Percentiles rank a stretch among this genome's conserved stretches.
Conservation (phyloP, 35 echinoderm and acorn worm species). For the Amphiura filiformis region DNA sequence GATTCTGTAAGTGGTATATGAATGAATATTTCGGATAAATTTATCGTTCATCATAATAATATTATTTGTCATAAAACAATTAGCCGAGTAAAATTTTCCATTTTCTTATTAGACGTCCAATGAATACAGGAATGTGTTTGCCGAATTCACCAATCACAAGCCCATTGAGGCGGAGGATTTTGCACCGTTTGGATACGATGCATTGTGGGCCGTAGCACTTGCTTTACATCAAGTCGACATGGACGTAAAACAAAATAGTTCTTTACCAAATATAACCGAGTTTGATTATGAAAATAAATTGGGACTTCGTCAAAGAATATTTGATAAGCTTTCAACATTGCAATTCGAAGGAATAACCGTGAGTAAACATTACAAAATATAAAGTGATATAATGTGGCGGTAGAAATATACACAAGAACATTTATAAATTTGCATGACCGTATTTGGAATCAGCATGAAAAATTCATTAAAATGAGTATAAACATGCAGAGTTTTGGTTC, state of each 20-base stretch:
- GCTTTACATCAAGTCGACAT: not conserved
- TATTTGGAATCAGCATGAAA: too few relatives aligned
- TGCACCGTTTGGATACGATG: slow-evolving; percentile 50
- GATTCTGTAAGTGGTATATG: too few relatives aligned
- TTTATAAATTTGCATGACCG: too few relatives aligned
- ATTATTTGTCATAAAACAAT: not conserved
- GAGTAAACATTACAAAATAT: too few relatives aligned
- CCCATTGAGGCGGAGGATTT: not conserved
- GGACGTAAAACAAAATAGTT: not conserved
- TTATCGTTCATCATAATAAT: too few relatives aligned
- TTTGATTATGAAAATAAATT: slow-evolving; percentile 56
- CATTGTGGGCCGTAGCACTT: slow-evolving; percentile 42
- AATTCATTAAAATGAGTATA: too few relatives aligned
- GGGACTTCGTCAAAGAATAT: slow-evolving; percentile 24
- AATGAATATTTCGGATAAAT: too few relatives aligned
- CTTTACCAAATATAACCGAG: slow-evolving; percentile 6
- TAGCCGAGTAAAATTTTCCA: not conserved
- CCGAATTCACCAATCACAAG: not conserved
- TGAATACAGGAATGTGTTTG: slow-evolving; percentile 13
- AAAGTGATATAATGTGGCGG: too few relatives aligned
- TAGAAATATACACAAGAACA: too few relatives aligned
- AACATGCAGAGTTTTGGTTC: too few relatives aligned
- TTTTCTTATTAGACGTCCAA: slow-evolving; percentile 21
- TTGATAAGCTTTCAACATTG: not conserved
- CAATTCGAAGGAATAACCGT: slow-evolving; percentile 56